Base-by-base conservation (phyloP, 2,113 vertebrate genomes). In the Myiopsitta monachus region DNA sequence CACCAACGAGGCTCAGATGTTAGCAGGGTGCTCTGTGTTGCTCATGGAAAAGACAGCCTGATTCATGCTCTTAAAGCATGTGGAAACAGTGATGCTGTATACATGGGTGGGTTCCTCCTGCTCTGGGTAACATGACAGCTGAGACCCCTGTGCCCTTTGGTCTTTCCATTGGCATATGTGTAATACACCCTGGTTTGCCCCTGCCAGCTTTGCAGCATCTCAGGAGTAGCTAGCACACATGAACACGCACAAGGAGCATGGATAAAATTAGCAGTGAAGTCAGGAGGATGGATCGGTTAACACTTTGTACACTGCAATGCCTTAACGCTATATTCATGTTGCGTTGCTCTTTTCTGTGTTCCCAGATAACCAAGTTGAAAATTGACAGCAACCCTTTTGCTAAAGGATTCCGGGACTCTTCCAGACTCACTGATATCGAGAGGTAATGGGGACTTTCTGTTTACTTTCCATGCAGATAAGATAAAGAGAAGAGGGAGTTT, bases 311-410 rank as follows among this genome's bases (percentile, higher is more conserved):
- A 0, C 79, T 93, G 70, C 80, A 88, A 54, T 59, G 57, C 47
- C 68, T 78, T 87, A 69, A 92, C 61, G 18, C 88, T 33, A 1
- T 85, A 66, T 95, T 95, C 17, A 16, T 82, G 62, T 94, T 85
- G 78, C 16, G 0, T 95, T 66, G 67, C 77, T 94, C 77, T 83
- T 95, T 97, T 88, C 96, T 97, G 77, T 95, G 92, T 97, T 96
- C 92, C 63, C 98, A 99, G 99, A 99, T 99, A 97, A 99, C 99
- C 96, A 99, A 99, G 96, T 97, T 99, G 98, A 99, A 99, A 98
- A 99, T 99, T 91, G 99, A 99, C 98, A 99, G 99, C 97, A 99
- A 99, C 98, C 99, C 99, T 17, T 99, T 99, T 73, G 99, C 99
- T 95, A 99, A 99, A 99, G 99, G 99, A 93, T 99, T 99, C 98